Base-by-base conservation (phyloP, 92 coral and sea anemone species). In the Pocillopora grandis region DNA sequence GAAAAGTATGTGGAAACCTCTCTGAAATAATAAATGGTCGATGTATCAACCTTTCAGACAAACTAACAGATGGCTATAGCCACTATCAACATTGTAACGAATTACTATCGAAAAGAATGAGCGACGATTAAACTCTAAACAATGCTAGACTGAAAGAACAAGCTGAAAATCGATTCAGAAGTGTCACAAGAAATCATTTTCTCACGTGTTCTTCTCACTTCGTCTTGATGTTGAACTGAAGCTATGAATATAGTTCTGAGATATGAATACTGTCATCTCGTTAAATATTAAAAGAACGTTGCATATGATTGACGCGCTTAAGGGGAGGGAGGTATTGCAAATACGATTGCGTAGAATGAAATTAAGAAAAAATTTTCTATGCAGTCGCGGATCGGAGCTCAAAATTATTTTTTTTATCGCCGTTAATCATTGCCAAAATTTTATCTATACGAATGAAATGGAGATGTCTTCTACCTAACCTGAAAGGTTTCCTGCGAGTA, bases 261-360 rank as follows among this genome's bases (percentile, higher is more conserved):
- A 80, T 10, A 58, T 68, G 66, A 62, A 83, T 61, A 62, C 58
- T 49, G 86, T 55, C 72, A 74, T 23, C 74, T 83, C 64, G 79
- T 83, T 83, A 83, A 83, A 73, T 83, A 83, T 83, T 83, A 72
- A 74, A 83, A 62, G 73, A 27, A 75, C 33, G 79, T 74, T 23
- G 63, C 19, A 74, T 27, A 16, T 74, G 86, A 74, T 73, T 83
- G 86, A 74, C 66, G 55, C 74, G 73, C 31, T 83, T 62, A 10
- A 13, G 60, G 48, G 78, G 71, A 72, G 79, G 79, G 79, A 73
- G 86, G 74, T 37, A 73, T 73, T 62, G 1, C 74, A 83, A 74
- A 83, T 80, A 82, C 52, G 13, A 17, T 36, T 74, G 52, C 57
- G 19, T 9, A 49, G 62, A 62, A 82, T 49, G 48, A 73, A 49